Evolutionary conservation across 2,888 invertebrate species (phyloP), one percentile per base, ranked within the genome.

Genomic region (Caenorhabditis imperialis): DNA sequence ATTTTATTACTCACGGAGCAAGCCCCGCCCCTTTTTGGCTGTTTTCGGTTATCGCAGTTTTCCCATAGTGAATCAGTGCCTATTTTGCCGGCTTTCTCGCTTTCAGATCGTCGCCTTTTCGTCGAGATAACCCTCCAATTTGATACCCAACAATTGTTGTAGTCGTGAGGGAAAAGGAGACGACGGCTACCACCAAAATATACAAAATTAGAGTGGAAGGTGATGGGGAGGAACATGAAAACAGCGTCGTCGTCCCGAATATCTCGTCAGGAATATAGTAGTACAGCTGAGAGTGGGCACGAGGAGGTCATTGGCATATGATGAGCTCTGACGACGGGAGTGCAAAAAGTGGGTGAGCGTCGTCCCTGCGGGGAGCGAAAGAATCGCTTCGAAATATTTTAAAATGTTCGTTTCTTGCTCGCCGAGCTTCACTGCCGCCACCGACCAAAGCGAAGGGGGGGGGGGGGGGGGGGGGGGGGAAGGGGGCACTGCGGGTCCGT

Each of bases 101-200:
- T 6, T 20, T 44, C 50, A 8, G 30, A 48, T 48, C 48, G 45
- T 23, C 33, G 35, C 12, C 30, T 6, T 30, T 10, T 30, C 10
- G 7, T 30, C 30, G 35, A 18, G 50, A 50, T 50, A 50, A 58
- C 57, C 57, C 57, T 58, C 37, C 57, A 58, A 58, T 58, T 58
- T 58, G 33, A 18, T 23, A 45, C 30, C 7, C 37, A 38, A 58
- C 60, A 60, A 44, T 61, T 61, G 50, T 61, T 61, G 61, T 61
- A 61, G 61, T 61, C 50, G 10, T 35, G 50, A 37, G 16, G 20
- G 30, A 22, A 6, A 50, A 33, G 35, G 20, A 30, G 35, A 22
- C 35, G 30, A 30, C 7, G 10, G 10, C 30, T 6, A 30, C 6
- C 18, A 20, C 50, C 35, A 50, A 50, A 50, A 50, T 50, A 50